Conservation (phyloP, 2,113 vertebrate genomes). For the Noctilio leporinus region DNA sequence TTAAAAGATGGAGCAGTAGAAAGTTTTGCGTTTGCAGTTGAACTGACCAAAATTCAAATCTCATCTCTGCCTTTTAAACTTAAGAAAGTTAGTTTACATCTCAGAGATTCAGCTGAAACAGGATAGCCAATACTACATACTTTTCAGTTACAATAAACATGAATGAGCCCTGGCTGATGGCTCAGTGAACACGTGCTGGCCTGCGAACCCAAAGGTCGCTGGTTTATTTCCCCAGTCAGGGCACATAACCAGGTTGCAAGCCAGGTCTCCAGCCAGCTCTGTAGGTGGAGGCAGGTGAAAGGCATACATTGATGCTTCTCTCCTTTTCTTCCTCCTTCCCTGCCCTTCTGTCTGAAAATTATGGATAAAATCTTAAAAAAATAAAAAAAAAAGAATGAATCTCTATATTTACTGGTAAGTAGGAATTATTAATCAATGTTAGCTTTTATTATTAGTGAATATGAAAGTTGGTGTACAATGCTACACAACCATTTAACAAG, state of each 20-base stretch:
- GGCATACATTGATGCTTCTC: too few species aligned
- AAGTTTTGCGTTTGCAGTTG: slow-evolving; percentile 6
- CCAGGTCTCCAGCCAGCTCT: too few species aligned
- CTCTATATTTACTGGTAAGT: not conserved
- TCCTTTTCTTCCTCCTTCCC: too few species aligned
- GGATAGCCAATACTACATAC: not conserved
- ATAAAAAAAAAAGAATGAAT: too few species aligned
- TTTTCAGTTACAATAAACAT: not conserved
- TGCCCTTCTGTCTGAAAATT: too few species aligned
- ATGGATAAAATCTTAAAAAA: too few species aligned
- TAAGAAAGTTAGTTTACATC: not conserved
- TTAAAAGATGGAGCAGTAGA: not conserved
- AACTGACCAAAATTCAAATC: not conserved
- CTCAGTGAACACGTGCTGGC: too few species aligned
- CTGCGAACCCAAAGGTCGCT: too few species aligned
- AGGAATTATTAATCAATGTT: not conserved
- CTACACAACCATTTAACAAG: not conserved
- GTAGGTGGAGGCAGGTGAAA: too few species aligned
- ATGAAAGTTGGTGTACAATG: not conserved
- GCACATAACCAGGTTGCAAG: too few species aligned
- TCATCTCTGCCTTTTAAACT: not conserved
- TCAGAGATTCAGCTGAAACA: not conserved
- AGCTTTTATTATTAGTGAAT: slow-evolving; percentile 24
- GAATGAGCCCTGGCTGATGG: too few species aligned
- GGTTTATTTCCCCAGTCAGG: too few species aligned